phyloP scores from a whole-genome alignment of 1,140 invertebrate genomes.

The Bombus sylvicola region DNA sequence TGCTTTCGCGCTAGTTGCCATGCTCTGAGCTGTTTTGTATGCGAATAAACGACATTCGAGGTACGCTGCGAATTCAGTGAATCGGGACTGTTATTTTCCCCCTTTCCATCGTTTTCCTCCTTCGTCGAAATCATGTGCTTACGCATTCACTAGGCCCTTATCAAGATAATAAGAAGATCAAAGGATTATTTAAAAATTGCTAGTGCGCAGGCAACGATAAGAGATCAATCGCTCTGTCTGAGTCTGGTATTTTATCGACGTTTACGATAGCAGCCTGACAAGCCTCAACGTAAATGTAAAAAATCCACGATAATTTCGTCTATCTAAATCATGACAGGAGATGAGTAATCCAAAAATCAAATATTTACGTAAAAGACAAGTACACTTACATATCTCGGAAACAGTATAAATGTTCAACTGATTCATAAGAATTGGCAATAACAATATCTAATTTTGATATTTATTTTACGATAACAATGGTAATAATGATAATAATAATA shows the following conservation, averaged over 20 bases:
- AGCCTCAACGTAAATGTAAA: background rate
- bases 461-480: too few relatives aligned
- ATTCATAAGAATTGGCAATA: too few relatives aligned
- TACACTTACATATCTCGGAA: background rate
- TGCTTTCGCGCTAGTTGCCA: background rate
- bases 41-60: background rate
- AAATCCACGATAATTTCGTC: background rate
- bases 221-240: background rate
- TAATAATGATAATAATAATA: too few relatives aligned
- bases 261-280: background rate
- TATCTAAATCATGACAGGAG: background rate
- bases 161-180: too few relatives aligned
- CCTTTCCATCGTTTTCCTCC: too few relatives aligned
- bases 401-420: background rate
- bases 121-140: too few relatives aligned
- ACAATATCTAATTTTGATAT: too few relatives aligned
- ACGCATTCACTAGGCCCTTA: too few relatives aligned
- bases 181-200: too few relatives aligned
- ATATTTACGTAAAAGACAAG: background rate
- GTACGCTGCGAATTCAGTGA: conserved; percentile 4
- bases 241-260: background rate
- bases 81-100: too few relatives aligned
- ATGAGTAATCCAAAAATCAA: background rate
- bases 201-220: background rate
- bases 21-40: background rate